These are phyloP conservation scores for Aix galericulata DNA, from an alignment of 2,113 vertebrate genomes.

Conservation along the genomic window DNA sequence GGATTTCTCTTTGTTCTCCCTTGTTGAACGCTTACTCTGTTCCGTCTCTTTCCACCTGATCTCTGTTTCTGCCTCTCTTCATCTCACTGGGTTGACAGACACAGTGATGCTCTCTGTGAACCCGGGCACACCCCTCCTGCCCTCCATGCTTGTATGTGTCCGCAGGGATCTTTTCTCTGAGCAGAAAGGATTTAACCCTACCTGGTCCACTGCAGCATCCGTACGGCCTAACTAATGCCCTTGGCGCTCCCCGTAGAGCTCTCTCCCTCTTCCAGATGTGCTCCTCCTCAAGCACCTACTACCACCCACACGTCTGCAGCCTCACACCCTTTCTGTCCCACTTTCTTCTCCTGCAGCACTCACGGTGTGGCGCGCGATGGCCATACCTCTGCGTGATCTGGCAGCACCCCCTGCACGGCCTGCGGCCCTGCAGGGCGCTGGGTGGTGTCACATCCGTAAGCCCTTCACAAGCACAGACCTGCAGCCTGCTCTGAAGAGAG, in stretches of 20 bases:
- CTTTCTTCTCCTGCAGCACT: neutral
- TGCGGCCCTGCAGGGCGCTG: neutral
- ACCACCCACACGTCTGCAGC: neutral
- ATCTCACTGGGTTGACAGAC: constrained; percentile 24
- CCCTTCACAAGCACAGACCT: neutral
- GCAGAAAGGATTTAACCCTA: neutral
- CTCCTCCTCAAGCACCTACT: constrained; percentile 22
- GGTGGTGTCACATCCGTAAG: neutral
- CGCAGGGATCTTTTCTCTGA: neutral
- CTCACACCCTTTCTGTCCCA: neutral
- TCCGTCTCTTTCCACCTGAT: neutral
- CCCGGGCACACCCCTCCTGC: neutral
- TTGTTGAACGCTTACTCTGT: constrained; percentile 2
- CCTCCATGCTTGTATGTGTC: neutral
- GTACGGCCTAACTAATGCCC: neutral
- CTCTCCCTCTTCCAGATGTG: neutral
- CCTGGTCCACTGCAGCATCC: neutral
- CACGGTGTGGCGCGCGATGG: neutral
- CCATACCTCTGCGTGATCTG: accelerated
- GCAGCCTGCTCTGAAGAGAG: neutral
- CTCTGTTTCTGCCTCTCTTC: constrained; percentile 24
- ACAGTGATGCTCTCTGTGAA: neutral
- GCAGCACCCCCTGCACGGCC: neutral
- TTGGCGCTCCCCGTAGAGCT: neutral
- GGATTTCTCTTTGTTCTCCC: constrained; percentile 70